Percentiles rank a stretch among this genome's conserved stretches.
Conservation (phyloP, 2,888 invertebrate species). For the Neoaliturus tenellus region DNA sequence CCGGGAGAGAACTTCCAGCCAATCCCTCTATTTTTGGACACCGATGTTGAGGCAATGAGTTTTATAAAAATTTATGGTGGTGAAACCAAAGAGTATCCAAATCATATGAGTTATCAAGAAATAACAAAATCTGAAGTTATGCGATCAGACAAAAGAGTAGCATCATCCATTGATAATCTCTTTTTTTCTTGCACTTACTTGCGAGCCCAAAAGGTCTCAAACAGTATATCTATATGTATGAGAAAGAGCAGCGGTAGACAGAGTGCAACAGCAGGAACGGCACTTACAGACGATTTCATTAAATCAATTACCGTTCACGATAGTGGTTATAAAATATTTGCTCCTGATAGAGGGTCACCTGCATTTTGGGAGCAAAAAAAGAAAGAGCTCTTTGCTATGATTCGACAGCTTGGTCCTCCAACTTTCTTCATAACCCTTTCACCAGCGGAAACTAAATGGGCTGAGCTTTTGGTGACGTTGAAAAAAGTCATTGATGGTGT, state of each 20-base stretch:
- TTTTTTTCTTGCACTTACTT: background rate
- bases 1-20: slow-evolving; percentile 56
- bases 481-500: slow-evolving; percentile 46
- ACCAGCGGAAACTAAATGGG: slow-evolving; percentile 61
- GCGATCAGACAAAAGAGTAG: slow-evolving; percentile 34
- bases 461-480: slow-evolving; percentile 56
- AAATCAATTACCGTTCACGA: background rate
- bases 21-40: slow-evolving; percentile 46
- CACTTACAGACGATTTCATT: background rate
- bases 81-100: slow-evolving; percentile 37
- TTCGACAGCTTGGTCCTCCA: slow-evolving; percentile 63
- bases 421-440: slow-evolving; percentile 63
- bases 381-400: slow-evolving; percentile 64
- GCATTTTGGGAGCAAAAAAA: slow-evolving; percentile 66
- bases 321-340: slow-evolving; percentile 27
- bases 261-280: background rate
- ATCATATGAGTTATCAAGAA: slow-evolving; percentile 40
- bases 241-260: slow-evolving; percentile 46
- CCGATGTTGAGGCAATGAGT: slow-evolving; percentile 51
- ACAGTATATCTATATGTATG: slow-evolving; percentile 21
- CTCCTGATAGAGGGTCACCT: slow-evolving; percentile 55
- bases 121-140: slow-evolving; percentile 55
- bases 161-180: background rate
- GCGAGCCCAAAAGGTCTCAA: background rate
- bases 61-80: slow-evolving; percentile 57